Percentiles rank a stretch among this genome's conserved stretches.
Conservation (phyloP, 1,140 invertebrate species). For the Onthophagus taurus region DNA sequence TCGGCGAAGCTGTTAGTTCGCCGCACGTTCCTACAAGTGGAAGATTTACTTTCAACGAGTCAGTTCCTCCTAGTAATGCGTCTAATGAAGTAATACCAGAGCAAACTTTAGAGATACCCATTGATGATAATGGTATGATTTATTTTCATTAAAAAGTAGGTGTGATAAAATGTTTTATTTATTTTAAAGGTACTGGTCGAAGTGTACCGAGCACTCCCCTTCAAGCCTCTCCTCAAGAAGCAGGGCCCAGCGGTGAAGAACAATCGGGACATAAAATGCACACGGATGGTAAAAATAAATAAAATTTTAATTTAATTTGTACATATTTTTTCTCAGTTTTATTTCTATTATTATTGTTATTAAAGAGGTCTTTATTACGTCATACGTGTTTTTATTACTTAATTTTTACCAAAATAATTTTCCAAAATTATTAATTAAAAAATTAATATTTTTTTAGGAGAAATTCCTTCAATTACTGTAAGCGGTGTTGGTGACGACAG, state of each 20-base stretch:
- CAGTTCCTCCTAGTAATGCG: constrained; percentile 22
- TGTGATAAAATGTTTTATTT: too few relatives aligned
- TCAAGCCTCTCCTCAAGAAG: constrained; percentile 55
- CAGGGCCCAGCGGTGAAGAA: constrained; percentile 28
- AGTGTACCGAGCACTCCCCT: constrained; percentile 64
- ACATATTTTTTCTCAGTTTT: constrained; percentile 3
- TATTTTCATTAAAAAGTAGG: too few relatives aligned
- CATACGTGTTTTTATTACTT: too few relatives aligned
- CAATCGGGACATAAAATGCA: constrained; percentile 22
- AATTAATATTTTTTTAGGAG: constrained; percentile 19
- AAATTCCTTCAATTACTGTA: constrained; percentile 25
- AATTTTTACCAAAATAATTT: constrained; percentile 9
- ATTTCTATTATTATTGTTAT: too few relatives aligned
- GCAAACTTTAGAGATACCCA: constrained; percentile 30
- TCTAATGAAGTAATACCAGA: constrained; percentile 30
- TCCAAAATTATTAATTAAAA: too few relatives aligned
- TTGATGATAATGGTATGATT: constrained; percentile 31
- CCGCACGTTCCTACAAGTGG: constrained; percentile 59
- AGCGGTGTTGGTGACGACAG: constrained; percentile 28
- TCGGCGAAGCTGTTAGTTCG: constrained; percentile 86
- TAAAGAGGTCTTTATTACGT: too few relatives aligned
- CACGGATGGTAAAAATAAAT: constrained; percentile 37
- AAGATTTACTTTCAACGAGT: constrained; percentile 65
- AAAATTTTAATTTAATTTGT: too few relatives aligned
- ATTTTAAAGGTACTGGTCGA: constrained; percentile 51